phyloP scores from a whole-genome alignment of 2,797 vertebrate genomes.

The Urocyon cinereoargenteus region DNA sequence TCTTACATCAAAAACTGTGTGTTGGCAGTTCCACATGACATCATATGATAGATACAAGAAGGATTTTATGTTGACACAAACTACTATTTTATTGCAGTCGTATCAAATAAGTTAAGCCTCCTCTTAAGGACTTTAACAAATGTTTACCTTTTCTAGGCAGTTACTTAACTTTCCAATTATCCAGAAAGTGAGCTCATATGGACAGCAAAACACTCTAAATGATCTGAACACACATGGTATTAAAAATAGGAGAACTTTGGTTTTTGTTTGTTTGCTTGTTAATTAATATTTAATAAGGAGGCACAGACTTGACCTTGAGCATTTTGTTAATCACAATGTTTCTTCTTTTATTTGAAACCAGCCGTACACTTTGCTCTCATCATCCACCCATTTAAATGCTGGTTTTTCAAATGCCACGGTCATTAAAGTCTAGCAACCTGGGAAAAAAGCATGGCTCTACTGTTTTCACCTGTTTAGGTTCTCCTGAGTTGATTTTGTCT shows the following conservation, averaged over 20 bases:
- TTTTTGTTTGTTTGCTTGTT: constrained; percentile 30
- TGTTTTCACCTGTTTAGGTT: background rate
- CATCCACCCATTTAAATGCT: background rate
- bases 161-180: constrained; percentile 88
- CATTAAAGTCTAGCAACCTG: background rate
- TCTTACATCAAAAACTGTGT: constrained; percentile 63
- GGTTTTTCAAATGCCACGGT: background rate
- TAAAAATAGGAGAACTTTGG: constrained; percentile 45
- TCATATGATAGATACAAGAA: constrained; percentile 85
- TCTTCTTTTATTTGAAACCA: constrained; percentile 31
- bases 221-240: constrained; percentile 60
- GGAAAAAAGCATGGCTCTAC: background rate
- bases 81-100: constrained; percentile 82
- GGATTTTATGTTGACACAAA: constrained; percentile 84
- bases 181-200: constrained; percentile 87
- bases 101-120: constrained; percentile 84
- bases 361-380: background rate
- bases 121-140: constrained; percentile 83
- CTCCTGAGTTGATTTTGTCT: background rate
- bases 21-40: constrained; percentile 82
- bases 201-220: constrained; percentile 79
- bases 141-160: constrained; percentile 88
- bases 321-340: background rate
- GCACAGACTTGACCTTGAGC: background rate
- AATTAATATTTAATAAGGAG: background rate